phyloP scores from a whole-genome alignment of 2,113 vertebrate genomes.

The Ibidorhyncha struthersii region DNA sequence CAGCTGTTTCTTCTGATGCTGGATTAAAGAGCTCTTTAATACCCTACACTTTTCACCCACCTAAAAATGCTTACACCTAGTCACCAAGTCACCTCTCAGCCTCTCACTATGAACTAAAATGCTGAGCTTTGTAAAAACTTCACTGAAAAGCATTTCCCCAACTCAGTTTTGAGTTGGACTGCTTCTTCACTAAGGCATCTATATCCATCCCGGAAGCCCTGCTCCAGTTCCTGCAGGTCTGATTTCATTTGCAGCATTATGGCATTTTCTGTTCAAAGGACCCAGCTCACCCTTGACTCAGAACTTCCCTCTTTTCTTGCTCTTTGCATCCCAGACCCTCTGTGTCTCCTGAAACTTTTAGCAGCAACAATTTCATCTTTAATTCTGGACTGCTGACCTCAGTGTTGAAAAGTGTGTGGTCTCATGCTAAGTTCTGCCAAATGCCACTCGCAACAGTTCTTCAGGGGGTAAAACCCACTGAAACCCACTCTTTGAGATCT shows the following conservation, averaged over 20 bases:
- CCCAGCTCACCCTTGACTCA: not conserved
- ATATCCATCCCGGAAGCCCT: not conserved
- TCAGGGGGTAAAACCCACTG: not conserved
- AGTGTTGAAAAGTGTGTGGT: not conserved
- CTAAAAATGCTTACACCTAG: not conserved
- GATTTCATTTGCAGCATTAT: fast-evolving
- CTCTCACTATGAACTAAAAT: not conserved
- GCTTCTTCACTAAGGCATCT: not conserved
- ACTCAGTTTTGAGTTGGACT: not conserved
- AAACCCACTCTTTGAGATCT: not conserved
- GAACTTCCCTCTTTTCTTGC: not conserved
- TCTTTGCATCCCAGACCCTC: not conserved
- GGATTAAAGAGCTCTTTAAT: not conserved
- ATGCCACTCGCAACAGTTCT: not conserved
- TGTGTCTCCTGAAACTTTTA: not conserved
- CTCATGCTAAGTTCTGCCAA: not conserved
- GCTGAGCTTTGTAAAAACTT: not conserved
- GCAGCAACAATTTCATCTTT: not conserved
- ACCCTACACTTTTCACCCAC: not conserved
- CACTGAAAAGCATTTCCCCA: not conserved
- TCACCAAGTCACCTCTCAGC: not conserved
- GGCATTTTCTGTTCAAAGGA: not conserved
- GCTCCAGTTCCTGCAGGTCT: not conserved
- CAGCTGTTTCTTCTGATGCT: not conserved
- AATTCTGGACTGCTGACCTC: not conserved